phyloP scores from a whole-genome alignment of 2,113 vertebrate species.

The Ovibos moschatus region DNA sequence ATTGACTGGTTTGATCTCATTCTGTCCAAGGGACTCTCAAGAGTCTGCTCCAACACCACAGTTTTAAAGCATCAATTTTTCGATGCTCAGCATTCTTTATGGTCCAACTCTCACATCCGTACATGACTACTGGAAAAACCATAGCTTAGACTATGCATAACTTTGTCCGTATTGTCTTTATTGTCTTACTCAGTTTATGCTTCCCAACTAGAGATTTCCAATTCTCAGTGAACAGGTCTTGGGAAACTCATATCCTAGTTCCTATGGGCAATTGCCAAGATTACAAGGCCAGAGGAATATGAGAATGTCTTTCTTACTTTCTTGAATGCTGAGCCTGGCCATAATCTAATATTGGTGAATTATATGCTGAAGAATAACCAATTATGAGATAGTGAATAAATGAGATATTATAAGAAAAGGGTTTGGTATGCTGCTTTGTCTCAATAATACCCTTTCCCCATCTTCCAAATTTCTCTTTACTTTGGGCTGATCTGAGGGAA shows the following conservation, averaged over 20 bases:
- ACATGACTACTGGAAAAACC: background rate
- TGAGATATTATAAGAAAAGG: background rate
- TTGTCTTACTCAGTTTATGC: background rate
- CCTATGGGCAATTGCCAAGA: background rate
- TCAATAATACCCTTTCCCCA: background rate
- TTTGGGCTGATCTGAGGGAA: background rate
- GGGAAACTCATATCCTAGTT: background rate
- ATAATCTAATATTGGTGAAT: background rate
- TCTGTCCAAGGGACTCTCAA: background rate
- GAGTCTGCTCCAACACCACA: background rate
- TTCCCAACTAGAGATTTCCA: background rate
- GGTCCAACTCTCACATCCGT: background rate
- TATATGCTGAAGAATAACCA: background rate
- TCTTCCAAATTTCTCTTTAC: background rate
- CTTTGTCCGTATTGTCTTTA: background rate
- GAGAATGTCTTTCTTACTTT: background rate
- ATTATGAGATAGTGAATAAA: background rate
- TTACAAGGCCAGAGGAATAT: background rate
- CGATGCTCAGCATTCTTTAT: rapidly evolving
- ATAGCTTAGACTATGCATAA: background rate
- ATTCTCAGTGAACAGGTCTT: background rate
- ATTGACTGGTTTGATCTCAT: background rate
- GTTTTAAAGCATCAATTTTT: background rate
- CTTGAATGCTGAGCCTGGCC: background rate
- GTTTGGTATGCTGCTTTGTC: background rate